Percentiles rank a stretch among this genome's conserved stretches.
phyloP scores from a whole-genome alignment of 2,797 vertebrate species.

The Dermochelys coriacea region DNA sequence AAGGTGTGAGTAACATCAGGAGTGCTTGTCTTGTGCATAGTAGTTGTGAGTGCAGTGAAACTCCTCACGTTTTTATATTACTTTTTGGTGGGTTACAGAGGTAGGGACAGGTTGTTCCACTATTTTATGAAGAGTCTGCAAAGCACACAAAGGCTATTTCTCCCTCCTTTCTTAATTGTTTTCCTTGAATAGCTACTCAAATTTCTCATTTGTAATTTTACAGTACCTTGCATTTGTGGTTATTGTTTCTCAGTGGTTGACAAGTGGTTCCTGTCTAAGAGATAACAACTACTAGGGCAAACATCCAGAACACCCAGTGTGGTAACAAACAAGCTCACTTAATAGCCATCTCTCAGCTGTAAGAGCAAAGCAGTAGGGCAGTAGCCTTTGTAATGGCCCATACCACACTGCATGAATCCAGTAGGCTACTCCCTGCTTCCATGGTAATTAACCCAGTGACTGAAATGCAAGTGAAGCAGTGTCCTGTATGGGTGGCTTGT shows the following conservation, averaged over 20 bases:
- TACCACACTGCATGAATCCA: fast-evolving
- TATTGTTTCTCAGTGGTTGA: neutral
- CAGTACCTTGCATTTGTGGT: fast-evolving
- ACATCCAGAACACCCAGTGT: fast-evolving
- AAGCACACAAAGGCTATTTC: neutral
- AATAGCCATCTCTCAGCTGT: neutral
- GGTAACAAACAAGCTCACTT: neutral
- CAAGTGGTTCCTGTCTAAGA: neutral
- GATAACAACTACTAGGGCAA: neutral
- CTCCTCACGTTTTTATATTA: neutral
- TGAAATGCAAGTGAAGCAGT: fast-evolving
- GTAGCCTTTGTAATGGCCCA: neutral
- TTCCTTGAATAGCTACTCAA: fast-evolving
- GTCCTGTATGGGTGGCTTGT: fast-evolving
- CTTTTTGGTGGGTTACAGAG: neutral
- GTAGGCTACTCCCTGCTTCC: fast-evolving
- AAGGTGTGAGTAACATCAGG: fast-evolving
- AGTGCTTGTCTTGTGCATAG: fast-evolving
- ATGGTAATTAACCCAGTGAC: neutral
- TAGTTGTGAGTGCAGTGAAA: fast-evolving
- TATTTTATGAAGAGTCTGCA: neutral
- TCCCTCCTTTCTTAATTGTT: neutral
- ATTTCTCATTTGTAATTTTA: neutral
- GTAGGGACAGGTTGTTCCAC: neutral
- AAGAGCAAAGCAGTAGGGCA: neutral